Evolutionary conservation across 2,797 vertebrate genomes (phyloP).

Genomic region (Euthynnus affinis): DNA sequence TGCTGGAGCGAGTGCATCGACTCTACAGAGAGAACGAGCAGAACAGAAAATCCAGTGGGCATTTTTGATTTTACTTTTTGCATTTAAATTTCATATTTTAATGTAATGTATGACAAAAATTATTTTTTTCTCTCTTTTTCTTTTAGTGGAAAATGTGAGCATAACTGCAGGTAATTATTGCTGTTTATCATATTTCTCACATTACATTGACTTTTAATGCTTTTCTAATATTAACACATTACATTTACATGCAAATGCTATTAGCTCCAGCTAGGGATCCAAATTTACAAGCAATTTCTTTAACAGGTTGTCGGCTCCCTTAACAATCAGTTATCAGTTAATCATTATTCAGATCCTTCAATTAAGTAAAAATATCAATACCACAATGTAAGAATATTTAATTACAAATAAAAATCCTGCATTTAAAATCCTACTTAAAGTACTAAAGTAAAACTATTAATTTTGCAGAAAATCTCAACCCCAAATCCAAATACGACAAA

Average conservation of each 20-base stretch:
- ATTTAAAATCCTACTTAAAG: too few relatives aligned
- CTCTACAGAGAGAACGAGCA: constrained; percentile 95
- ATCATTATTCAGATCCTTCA: too few relatives aligned
- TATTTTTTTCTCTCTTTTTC: constrained; percentile 13
- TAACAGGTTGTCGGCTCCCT: too few relatives aligned
- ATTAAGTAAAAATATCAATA: too few relatives aligned
- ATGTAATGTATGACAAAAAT: neutral
- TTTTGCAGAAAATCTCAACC: too few relatives aligned
- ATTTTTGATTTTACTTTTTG: neutral
- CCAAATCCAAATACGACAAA: too few relatives aligned
- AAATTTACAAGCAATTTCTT: too few relatives aligned
- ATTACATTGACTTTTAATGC: neutral
- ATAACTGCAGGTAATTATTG: constrained; percentile 85
- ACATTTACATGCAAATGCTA: neutral
- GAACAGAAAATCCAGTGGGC: constrained; percentile 92
- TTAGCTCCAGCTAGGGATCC: too few relatives aligned
- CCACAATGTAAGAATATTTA: too few relatives aligned
- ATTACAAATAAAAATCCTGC: too few relatives aligned
- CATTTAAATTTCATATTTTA: neutral
- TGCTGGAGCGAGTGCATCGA: constrained; percentile 95
- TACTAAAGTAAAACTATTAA: too few relatives aligned
- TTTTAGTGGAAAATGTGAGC: constrained; percentile 89
- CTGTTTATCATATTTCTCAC: neutral
- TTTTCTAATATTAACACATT: neutral
- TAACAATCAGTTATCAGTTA: too few relatives aligned